phyloP scores from a whole-genome alignment of 2,797 vertebrate species.

The Oryzias sinensis region DNA sequence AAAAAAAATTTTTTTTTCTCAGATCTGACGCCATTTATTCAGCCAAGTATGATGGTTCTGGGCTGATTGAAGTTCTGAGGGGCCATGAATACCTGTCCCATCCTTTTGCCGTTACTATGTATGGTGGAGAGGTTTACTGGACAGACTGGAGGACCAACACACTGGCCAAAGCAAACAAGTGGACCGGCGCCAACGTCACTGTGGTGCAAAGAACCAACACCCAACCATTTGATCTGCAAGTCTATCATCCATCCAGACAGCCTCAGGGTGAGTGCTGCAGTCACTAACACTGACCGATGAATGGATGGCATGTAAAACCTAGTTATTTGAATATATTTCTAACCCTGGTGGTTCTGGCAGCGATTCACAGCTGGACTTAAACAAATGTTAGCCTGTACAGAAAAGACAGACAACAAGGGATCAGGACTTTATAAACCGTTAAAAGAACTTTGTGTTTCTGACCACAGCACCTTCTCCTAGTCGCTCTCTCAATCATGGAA shows the following conservation, averaged over 20 bases:
- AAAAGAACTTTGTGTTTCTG: too few relatives aligned
- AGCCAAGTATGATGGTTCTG: conserved; percentile 89
- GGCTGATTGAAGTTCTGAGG: conserved; percentile 90
- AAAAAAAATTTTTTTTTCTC: background rate
- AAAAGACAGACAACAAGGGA: too few relatives aligned
- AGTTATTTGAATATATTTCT: too few relatives aligned
- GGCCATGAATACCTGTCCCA: conserved; percentile 96
- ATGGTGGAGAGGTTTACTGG: conserved; percentile 96
- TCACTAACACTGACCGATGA: background rate
- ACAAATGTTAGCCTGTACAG: too few relatives aligned
- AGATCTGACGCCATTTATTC: conserved; percentile 98
- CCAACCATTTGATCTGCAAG: conserved; percentile 94
- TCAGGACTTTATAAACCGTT: too few relatives aligned
- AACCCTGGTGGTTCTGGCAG: too few relatives aligned
- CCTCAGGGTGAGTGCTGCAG: conserved; percentile 81
- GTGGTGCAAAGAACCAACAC: conserved; percentile 97
- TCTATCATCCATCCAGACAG: conserved; percentile 93
- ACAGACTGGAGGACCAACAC: conserved; percentile 97
- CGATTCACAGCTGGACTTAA: too few relatives aligned
- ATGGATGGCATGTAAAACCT: too few relatives aligned
- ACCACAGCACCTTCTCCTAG: too few relatives aligned
- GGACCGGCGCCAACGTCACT: conserved; percentile 94
- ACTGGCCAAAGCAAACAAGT: conserved; percentile 94
- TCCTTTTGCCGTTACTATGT: conserved; percentile 93
- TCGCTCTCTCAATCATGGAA: too few relatives aligned